Evolutionary conservation across 2,888 invertebrate species (phyloP).

Genomic region (Helleia helle): DNA sequence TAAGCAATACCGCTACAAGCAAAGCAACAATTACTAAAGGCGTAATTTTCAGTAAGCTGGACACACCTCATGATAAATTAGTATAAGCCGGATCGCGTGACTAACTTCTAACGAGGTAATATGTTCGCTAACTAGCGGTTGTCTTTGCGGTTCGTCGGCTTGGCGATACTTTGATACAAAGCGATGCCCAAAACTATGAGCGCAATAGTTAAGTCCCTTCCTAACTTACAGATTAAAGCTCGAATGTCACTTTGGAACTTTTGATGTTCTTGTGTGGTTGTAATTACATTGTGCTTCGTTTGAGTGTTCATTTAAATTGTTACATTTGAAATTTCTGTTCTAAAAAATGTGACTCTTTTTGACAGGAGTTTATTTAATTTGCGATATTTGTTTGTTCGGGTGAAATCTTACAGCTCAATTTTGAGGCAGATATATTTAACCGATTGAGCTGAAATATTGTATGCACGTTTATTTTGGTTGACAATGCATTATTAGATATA

Average conservation of each 20-base stretch:
- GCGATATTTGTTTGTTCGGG: too few relatives aligned
- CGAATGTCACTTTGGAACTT: neutral
- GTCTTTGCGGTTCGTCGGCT: slow-evolving; percentile 26
- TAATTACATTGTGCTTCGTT: neutral
- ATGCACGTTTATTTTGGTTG: too few relatives aligned
- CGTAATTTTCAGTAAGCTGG: slow-evolving; percentile 15
- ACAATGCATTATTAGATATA: too few relatives aligned
- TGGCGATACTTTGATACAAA: slow-evolving; percentile 21
- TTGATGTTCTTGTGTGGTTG: neutral
- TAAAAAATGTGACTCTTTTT: too few relatives aligned
- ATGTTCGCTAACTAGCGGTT: slow-evolving; percentile 31
- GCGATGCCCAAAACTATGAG: slow-evolving; percentile 8
- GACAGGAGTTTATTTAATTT: too few relatives aligned
- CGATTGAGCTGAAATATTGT: too few relatives aligned
- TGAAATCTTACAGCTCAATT: too few relatives aligned
- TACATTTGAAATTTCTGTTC: too few relatives aligned
- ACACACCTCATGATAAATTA: slow-evolving; percentile 29
- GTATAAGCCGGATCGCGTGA: slow-evolving; percentile 30
- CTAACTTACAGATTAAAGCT: neutral
- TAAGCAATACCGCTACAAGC: neutral
- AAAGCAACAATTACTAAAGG: neutral
- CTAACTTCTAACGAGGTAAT: slow-evolving; percentile 34
- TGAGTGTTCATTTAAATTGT: too few relatives aligned
- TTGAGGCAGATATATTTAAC: too few relatives aligned
- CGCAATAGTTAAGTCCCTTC: neutral